Base-by-base conservation (phyloP, 2,797 vertebrate genomes). In the Scolopax bukidnonensis region DNA sequence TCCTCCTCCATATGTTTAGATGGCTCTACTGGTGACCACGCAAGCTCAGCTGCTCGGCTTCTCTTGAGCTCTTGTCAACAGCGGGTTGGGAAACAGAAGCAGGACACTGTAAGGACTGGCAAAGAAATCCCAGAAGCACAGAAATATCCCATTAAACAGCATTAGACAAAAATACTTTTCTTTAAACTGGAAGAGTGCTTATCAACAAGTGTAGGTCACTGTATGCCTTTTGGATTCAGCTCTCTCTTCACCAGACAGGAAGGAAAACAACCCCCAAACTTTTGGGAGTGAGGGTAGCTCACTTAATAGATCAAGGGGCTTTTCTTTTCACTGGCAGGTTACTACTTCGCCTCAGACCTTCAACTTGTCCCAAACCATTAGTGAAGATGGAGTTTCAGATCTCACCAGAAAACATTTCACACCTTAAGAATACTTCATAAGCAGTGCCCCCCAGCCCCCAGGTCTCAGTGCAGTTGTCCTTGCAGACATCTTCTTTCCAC, bases 401-500 rank as follows among this genome's bases (percentile, higher is more conserved):
- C 90, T 91, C 91, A 90, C 76, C 91, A 94, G 87, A 59, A 89
- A 91, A 93, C 57, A 83, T 54, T 93, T 81, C 90, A 90, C 93
- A 95, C 84, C 69, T 95, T 95, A 85, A 83, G 76, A 89, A 87
- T 1, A 67, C 47, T 87, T 25, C 73, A 28, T 13, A 85, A 93
- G 86, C 81, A 90, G 79, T 48, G 50, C 69, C 91, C 91, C 95
- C 94, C 95, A 93, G 71, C 83, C 95, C 91, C 90, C 77, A 65
- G 1, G 12, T 53, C 90, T 91, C 85, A 71, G 78, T 25, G 40
- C 8, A 0, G 81, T 9, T 80, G 74, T 51, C 87, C 81, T 92
- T 87, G 84, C 65, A 95, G 94, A 56, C 8, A 85, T 91, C 96
- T 94, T 96, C 90, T 83, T 80, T 92, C 82, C 89, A 95, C 43